Evolutionary conservation across 2,113 vertebrate genomes (phyloP), one percentile per base, ranked within the genome.

Genomic region (Narcine bancroftii): DNA sequence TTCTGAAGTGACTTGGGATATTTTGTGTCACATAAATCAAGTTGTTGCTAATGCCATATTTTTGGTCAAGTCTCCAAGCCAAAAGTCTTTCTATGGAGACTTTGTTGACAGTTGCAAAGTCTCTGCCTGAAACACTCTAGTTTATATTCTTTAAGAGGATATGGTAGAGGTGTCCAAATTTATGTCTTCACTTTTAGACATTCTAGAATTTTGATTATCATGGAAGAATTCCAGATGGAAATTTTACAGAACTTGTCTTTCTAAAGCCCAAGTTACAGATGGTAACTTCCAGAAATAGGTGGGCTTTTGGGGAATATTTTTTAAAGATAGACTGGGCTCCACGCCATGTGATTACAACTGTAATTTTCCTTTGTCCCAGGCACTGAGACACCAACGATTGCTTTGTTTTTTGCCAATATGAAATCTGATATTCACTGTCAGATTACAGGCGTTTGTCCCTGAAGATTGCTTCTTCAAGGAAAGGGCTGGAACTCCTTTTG

Each of bases 221-320:
- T 83, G 81, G 81, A 63, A 87, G 15, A 87, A 87, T 87, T n/a
- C 81, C 81, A 87, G 56, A 60, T 87, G 81, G 81, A 81, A 81
- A 33, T 81, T 81, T 81, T 45, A 24, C 77, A 81, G 45, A 24
- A 81, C 36, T 6, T 60, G 19, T n/a, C 33, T 63, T 29, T 33
- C 26, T 53, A 56, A 83, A 47, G 29, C 33, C 7, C 76, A 83
- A 83, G 79, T 83, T 56, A 33, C 29, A 50, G 79, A 53, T 2
- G 47, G 29, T 17, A 53, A 53, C 45, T 47, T 79, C 47, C 47
- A 83, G 45, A 11, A 56, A 1, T n/a, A 53, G 47, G 33, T 83
- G 33, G 26, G 6, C 33, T 87, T 33, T 33, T 60, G n/a, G 36
- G 15, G 33, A 87, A 87, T 60, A n/a, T 17, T 56, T n/a, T 85